Base-by-base conservation (phyloP, 2,797 vertebrate species). In the Spea hammondii region DNA sequence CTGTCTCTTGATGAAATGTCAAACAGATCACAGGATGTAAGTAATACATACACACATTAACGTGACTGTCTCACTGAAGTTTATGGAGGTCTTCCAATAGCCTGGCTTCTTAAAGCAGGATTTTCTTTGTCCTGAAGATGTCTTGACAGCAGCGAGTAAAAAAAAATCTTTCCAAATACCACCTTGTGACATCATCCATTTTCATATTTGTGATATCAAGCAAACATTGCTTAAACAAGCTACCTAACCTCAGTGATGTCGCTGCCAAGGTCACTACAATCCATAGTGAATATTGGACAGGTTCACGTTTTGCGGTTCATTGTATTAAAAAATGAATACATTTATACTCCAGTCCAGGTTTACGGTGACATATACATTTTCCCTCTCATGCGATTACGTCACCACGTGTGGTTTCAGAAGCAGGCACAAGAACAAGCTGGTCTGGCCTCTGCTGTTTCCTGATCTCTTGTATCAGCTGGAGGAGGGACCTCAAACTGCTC, bases 401-500 rank as follows among this genome's bases (percentile, higher is more conserved):
- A 62, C 59, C 59, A 62, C 59, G n/a, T 59, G 59, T 62, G 59
- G 32, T 62, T 64, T 47, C 72, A 78, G 48, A 49, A 78, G 68
- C 76, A 66, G 53, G 67, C 59, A 73, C 51, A n/a, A 77, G 55
- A 70, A 17, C 67, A 72, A 65, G 45, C 70, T 57, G 70, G 77
- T 78, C 70, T 78, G 53, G 70, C 55, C 57, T 71, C 69, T 60
- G 72, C 62, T 79, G 70, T 68, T 79, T 79, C 77, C 70, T 79
- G 70, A 73, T 72, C 77, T 73, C 70, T 65, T 79, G 70, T 79
- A 71, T 73, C 70, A 72, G 45, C 65, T 67, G 46, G 68, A 78
- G 68, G 76, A 70, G 76, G 68, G 68, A 59, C 66, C 59, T 64
- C 76, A 78, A 10, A 54, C 17, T 72, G 66, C 64, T 72, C 59